These are phyloP conservation scores for Anoplopoma fimbria DNA, from an alignment of 2,113 vertebrate genomes.

Conservation along the genomic window DNA sequence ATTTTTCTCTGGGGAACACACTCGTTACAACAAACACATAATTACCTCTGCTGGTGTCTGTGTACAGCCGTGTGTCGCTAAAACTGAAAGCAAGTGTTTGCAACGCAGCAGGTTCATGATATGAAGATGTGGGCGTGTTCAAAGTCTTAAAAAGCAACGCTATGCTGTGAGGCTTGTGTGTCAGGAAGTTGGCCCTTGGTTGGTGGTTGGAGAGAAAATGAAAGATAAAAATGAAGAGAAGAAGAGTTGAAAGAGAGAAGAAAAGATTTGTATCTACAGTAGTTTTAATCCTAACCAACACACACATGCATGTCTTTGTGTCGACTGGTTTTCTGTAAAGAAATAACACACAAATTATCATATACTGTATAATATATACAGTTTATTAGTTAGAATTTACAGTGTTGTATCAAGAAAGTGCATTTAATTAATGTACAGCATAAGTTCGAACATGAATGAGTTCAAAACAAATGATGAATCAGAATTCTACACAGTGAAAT, in stretches of 20 bases:
- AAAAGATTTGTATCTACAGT: background rate
- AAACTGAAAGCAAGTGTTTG: constrained; percentile 27
- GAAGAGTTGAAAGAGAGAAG: background rate
- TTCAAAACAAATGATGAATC: background rate
- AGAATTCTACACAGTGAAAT: background rate
- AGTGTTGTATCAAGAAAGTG: background rate
- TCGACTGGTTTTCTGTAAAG: no score
- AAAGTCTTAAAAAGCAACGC: background rate
- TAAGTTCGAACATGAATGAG: background rate
- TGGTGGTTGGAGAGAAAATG: background rate
- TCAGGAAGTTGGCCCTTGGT: constrained; percentile 62
- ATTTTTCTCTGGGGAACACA: background rate
- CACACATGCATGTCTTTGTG: no score
- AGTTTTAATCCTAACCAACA: background rate
- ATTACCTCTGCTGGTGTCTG: constrained; percentile 48
- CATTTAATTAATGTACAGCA: background rate
- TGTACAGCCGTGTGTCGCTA: background rate
- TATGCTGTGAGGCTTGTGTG: background rate
- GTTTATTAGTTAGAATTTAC: constrained; percentile 4
- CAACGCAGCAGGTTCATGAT: background rate
- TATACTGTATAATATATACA: background rate
- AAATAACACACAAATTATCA: background rate
- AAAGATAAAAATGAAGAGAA: constrained; percentile 2
- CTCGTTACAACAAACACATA: background rate
- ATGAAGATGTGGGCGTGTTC: constrained; percentile 39